Evolutionary conservation across 2,797 vertebrate genomes (phyloP).

Genomic region (Antennarius maculatus): DNA sequence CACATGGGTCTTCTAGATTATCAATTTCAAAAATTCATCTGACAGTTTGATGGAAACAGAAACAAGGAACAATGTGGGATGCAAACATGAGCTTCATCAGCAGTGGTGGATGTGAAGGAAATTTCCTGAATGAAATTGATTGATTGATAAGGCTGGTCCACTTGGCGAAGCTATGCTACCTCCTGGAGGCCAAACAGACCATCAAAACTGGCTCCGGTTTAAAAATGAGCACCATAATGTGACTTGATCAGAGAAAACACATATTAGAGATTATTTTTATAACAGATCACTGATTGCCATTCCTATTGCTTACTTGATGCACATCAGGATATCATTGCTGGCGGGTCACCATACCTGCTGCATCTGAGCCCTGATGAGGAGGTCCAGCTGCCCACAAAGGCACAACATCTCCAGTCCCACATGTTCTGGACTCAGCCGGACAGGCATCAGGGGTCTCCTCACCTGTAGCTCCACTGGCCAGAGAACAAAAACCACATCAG

Average conservation of each 20-base stretch:
- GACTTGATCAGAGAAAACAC: no score
- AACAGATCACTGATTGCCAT: no score
- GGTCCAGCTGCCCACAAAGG: constrained; percentile 85
- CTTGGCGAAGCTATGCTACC: no score
- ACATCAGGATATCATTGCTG: no score
- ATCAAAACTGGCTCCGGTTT: no score
- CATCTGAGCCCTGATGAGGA: constrained; percentile 85
- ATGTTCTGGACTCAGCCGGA: constrained; percentile 83
- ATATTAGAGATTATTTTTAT: no score
- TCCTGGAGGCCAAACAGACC: no score
- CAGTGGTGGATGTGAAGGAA: neutral
- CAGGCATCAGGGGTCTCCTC: constrained; percentile 82
- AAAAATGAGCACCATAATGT: no score
- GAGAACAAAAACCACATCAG: constrained; percentile 17
- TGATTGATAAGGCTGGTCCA: no score
- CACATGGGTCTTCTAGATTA: neutral
- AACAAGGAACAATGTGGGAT: neutral
- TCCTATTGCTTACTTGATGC: no score
- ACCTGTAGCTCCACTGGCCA: constrained; percentile 83
- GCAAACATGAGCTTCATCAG: neutral
- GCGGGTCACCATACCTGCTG: constrained; percentile 71
- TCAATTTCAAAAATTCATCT: neutral
- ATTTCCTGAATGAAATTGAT: no score
- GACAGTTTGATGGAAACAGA: neutral
- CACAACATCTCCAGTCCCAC: constrained; percentile 86